These are phyloP conservation scores for Tupaia chinensis DNA, from an alignment of 2,113 vertebrate genomes.

Conservation along the genomic window DNA sequence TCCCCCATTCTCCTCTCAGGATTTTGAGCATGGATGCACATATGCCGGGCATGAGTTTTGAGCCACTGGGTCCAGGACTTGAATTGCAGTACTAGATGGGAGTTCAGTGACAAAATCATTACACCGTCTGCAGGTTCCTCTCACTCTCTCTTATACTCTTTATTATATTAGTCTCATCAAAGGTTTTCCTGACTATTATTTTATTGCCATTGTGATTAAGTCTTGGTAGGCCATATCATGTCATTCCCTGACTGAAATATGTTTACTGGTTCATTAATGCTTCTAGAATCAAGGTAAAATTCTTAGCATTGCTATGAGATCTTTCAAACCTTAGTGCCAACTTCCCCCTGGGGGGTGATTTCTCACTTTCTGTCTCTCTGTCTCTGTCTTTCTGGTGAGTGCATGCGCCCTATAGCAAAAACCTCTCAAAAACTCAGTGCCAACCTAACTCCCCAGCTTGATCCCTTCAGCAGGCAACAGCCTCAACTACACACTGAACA, in stretches of 20 bases:
- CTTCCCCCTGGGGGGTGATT: not conserved
- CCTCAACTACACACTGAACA: not conserved
- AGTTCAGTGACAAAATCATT: too few species aligned
- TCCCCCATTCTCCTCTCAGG: too few species aligned
- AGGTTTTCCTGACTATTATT: not conserved
- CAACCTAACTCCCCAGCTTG: conserved; percentile 31
- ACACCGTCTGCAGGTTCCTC: too few species aligned
- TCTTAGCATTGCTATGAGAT: not conserved
- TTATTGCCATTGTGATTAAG: not conserved
- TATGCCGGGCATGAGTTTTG: too few species aligned
- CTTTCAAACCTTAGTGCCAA: conserved; percentile 22
- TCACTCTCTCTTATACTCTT: not conserved
- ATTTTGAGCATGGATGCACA: too few species aligned
- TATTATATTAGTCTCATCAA: not conserved
- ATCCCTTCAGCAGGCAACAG: not conserved
- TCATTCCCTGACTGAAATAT: not conserved
- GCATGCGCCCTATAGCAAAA: too few species aligned
- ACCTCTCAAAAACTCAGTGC: not conserved
- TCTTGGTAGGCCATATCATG: not conserved
- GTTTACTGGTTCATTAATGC: not conserved
- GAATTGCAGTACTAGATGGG: too few species aligned
- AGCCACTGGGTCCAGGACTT: too few species aligned
- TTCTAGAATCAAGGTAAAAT: not conserved
- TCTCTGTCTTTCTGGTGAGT: too few species aligned
- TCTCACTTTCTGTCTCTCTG: too few species aligned